Percentiles rank a stretch among this genome's conserved stretches.
Conservation (phyloP, 2,113 vertebrate genomes). For the Oenanthe melanoleuca region DNA sequence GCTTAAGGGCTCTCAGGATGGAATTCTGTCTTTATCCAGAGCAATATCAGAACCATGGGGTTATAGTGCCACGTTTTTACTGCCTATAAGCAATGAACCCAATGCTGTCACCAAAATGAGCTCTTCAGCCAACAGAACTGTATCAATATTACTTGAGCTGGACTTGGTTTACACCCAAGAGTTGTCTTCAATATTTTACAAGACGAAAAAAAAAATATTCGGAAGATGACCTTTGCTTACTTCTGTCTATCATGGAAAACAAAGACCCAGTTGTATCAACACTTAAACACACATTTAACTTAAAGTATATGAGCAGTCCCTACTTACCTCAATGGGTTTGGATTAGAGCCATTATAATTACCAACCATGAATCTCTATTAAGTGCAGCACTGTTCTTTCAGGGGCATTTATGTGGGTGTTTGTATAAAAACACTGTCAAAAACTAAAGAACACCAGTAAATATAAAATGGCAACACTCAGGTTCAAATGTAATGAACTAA, state of each 20-base stretch:
- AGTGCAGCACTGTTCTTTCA: slow-evolving; percentile 16
- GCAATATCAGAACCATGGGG: not conserved
- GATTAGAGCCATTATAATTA: slow-evolving; percentile 37
- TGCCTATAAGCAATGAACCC: not conserved
- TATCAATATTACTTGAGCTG: not conserved
- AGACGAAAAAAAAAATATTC: not conserved
- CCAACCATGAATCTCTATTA: slow-evolving; percentile 28
- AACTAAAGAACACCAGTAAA: slow-evolving; percentile 40
- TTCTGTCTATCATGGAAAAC: not conserved
- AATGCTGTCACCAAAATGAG: not conserved
- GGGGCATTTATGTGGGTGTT: slow-evolving; percentile 48
- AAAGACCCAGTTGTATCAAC: slow-evolving; percentile 3
- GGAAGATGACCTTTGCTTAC: not conserved
- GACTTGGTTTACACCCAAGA: not conserved
- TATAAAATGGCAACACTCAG: slow-evolving; percentile 30
- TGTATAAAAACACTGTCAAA: slow-evolving; percentile 63
- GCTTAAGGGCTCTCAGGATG: slow-evolving; percentile 17
- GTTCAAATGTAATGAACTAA: slow-evolving; percentile 58
- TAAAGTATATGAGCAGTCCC: not conserved
- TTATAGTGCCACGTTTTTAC: not conserved
- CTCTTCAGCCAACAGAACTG: not conserved
- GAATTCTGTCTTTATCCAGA: not conserved
- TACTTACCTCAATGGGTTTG: slow-evolving; percentile 38
- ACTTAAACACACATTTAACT: not conserved
- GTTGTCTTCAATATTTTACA: not conserved